phyloP scores from a whole-genome alignment of 2,797 vertebrate species.

The Sebastes oblongus region DNA sequence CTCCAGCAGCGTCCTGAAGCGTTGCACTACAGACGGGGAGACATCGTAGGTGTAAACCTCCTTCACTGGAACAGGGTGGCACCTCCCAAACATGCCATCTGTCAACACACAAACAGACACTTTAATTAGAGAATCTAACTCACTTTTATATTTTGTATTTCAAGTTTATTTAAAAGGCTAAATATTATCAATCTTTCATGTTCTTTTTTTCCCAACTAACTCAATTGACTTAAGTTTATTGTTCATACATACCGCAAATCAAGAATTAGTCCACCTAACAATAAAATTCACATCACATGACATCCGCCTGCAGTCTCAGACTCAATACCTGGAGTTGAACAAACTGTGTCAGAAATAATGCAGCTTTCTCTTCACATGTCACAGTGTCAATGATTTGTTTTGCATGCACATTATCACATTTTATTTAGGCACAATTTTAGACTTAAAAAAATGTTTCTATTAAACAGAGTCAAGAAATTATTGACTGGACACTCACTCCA shows the following conservation, averaged over 20 bases:
- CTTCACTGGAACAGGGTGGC: slow-evolving; percentile 83
- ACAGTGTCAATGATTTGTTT: neutral
- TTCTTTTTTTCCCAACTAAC: neutral
- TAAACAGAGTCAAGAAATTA: too few relatives aligned
- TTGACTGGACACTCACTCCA: neutral
- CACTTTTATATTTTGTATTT: neutral
- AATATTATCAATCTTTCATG: neutral
- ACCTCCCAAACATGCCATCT: slow-evolving; percentile 95
- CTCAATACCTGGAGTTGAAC: neutral
- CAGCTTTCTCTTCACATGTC: neutral
- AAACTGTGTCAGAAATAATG: neutral
- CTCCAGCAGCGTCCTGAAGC: slow-evolving; percentile 85
- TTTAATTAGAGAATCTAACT: neutral
- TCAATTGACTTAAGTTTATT: neutral
- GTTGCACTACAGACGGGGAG: slow-evolving; percentile 85
- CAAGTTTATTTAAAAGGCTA: neutral
- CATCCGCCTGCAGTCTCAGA: neutral
- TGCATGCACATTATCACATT: neutral
- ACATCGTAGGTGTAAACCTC: slow-evolving; percentile 88
- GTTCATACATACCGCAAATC: neutral
- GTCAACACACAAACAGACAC: slow-evolving; percentile 38
- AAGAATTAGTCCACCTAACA: neutral
- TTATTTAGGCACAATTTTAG: neutral
- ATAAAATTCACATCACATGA: neutral
- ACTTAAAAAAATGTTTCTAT: too few relatives aligned